Evolutionary conservation across 2,888 invertebrate genomes (phyloP), one percentile per base, ranked within the genome.

Genomic region (Phyllotreta cruciferae): DNA sequence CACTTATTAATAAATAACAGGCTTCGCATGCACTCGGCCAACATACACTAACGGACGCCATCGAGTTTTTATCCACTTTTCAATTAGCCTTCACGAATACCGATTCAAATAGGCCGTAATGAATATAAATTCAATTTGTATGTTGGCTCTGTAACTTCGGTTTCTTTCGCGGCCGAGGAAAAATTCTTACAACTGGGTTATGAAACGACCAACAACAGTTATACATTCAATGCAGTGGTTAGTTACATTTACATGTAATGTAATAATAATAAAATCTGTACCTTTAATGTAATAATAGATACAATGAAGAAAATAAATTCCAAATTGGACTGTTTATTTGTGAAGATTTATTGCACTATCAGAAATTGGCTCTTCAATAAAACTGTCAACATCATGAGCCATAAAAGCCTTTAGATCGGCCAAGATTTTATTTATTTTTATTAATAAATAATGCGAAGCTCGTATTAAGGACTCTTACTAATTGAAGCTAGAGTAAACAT

Each of bases 401-500:
- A 64, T 62, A 63, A 56, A 62, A 63, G 66, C 62, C 70, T 68
- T 70, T 70, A 61, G 63, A 55, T 54, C 64, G 65, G 47, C 34
- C 9, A 37, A 8, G 37, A 36, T 39, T 39, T 57, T 57, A 58
- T 58, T 60, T 73, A 73, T 73, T 73, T 73, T 70, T 67, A 65
- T 61, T 69, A 71, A 72, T 72, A 71, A 72, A 73, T 71, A 68
- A 70, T 64, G 57, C 63, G 64, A 55, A 56, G 56, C 57, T 63
- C 66, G 54, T 66, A 66, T 67, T 66, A 64, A 24, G 64, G 66
- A 61, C 71, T 69, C 72, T 67, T 71, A 68, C 71, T 71, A 73
- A 73, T 72, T 71, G 72, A 72, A 70, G 64, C 68, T 67, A 64
- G 68, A 67, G 70, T 73, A 73, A 73, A 74, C 75, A 74, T 74